Percentiles rank a stretch among this genome's conserved stretches.
These are phyloP conservation scores for Solenopsis invicta DNA, from an alignment of 1,140 invertebrate species.

Conservation along the genomic window DNA sequence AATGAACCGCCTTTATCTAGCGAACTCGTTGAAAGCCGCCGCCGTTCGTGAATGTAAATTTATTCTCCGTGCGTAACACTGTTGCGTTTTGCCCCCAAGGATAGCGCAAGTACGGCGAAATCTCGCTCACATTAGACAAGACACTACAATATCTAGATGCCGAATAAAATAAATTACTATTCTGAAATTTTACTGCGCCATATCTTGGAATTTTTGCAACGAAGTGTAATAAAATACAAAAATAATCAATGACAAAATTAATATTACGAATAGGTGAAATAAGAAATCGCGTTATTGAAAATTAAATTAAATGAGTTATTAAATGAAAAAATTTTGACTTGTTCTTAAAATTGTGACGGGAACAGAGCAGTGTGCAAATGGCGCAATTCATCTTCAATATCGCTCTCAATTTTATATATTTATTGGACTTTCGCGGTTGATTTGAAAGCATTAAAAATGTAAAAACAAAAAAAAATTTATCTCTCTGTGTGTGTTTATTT, in stretches of 20 bases:
- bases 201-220: not conserved
- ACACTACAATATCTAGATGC: not conserved
- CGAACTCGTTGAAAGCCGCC: conserved; percentile 51
- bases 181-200: not conserved
- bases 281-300: not conserved
- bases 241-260: not conserved
- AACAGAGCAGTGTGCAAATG: too few species aligned
- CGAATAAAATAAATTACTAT: conserved; percentile 10
- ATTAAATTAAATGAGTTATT: too few species aligned
- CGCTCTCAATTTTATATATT: too few species aligned
- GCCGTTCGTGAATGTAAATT: conserved; percentile 60
- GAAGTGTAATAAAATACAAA: not conserved
- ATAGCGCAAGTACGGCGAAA: conserved; percentile 25
- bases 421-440: too few species aligned
- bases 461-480: too few species aligned
- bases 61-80: conserved; percentile 53
- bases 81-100: conserved; percentile 45
- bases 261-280: not conserved
- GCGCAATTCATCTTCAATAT: too few species aligned
- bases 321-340: too few species aligned
- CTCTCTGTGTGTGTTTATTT: too few species aligned
- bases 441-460: too few species aligned
- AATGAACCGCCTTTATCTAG: conserved; percentile 57
- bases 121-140: conserved; percentile 26
- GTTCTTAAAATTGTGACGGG: too few species aligned